A percentile compares a stretch with the other conserved stretches of the same genome.
Conservation (phyloP, 2,888 invertebrate genomes). For the Sabatieria punctata region DNA sequence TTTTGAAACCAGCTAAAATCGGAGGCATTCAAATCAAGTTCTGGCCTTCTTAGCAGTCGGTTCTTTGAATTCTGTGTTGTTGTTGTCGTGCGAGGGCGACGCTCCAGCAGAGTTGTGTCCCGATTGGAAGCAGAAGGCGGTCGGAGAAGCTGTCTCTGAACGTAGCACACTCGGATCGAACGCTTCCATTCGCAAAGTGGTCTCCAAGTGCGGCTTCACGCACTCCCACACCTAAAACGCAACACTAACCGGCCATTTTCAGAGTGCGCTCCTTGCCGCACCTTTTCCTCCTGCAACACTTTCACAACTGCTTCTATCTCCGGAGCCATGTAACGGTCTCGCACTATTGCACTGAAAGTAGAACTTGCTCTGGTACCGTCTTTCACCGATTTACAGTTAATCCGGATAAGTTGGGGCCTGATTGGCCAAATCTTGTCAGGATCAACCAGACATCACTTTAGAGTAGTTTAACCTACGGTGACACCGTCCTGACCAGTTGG, state of each 20-base stretch:
- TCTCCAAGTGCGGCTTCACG: slow-evolving; percentile 38
- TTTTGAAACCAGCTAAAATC: no score
- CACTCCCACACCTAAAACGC: slow-evolving; percentile 39
- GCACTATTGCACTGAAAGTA: slow-evolving; percentile 42
- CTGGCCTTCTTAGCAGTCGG: no score
- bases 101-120: no score
- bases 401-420: no score
- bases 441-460: no score
- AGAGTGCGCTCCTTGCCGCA: slow-evolving; percentile 12
- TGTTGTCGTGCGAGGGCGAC: no score
- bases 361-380: no score
- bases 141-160: slow-evolving; percentile 13
- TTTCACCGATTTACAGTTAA: no score
- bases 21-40: no score
- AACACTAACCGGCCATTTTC: not conserved
- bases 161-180: slow-evolving; percentile 27
- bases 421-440: no score
- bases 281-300: slow-evolving; percentile 37
- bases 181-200: slow-evolving; percentile 28
- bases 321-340: slow-evolving; percentile 48
- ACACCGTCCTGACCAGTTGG: slow-evolving; percentile 41
- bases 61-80: no score
- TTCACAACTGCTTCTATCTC: slow-evolving; percentile 46
- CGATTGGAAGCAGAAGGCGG: no score
- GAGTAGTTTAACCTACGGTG: slow-evolving; percentile 37